Base-by-base conservation (phyloP, 2,888 invertebrate genomes). In the Dynastes grantii region DNA sequence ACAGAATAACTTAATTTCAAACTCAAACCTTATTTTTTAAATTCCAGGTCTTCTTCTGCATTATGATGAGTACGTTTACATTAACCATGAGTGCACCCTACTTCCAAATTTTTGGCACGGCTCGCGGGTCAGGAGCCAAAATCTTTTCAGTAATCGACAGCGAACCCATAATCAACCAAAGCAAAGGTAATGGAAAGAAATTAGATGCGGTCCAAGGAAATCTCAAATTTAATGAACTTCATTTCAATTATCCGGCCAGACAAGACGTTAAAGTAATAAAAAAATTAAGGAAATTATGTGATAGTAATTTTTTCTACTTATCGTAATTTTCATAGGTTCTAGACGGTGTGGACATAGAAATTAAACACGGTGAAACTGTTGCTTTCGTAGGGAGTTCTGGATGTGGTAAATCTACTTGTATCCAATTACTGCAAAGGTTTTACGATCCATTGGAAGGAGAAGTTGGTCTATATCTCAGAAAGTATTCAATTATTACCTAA, bases 81-180 rank as follows among this genome's bases (percentile, higher is more conserved):
- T 93, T 97, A 79, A 96, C 96, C 13, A 93, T 95, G 87, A 94
- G 95, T 0, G 93, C 96, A 0, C 96, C 97, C 0, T 93, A 95
- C 79, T 92, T 97, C 85, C 95, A 95, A 85, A 92, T 94, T 9
- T 94, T 97, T 83, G 94, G 95, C 0, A 92, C 92, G 58, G 96
- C 97, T 0, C 92, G 93, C 84, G 96, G 96, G 0, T 94, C 97
- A 0, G 96, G 94, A 0, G 92, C 93, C 0, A 93, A 94, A 85
- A 92, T 97, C 63, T 97, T 94, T 87, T 89, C 92, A 70, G 90
- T 97, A 51, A 95, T 97, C 73, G 95, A 96, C 84, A 92, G 93
- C 84, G 88, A 91, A n/a, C 95, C 97, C 0, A 88, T 87, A 0
- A 96, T 97, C 80, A 95, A 97, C 87, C 93, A 93, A 0, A 89